A percentile compares a stretch with the other conserved stretches of the same genome.
Evolutionary conservation across 2,113 vertebrate genomes (phyloP).

Genomic region (Bujurquina vittata): DNA sequence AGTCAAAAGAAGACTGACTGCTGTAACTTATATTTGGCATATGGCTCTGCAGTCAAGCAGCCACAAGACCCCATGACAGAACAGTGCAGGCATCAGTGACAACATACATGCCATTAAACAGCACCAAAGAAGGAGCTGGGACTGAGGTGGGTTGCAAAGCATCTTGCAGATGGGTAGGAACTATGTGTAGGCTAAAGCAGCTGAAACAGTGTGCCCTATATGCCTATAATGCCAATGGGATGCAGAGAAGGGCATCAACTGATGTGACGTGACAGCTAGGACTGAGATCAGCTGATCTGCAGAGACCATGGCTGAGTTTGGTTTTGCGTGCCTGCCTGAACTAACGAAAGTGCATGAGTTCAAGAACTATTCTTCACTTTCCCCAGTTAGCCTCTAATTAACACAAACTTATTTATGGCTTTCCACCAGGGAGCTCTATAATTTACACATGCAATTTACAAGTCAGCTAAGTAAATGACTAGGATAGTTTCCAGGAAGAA

Average conservation of each 20-base stretch:
- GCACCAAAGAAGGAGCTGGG: not conserved
- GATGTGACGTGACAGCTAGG: too few species aligned
- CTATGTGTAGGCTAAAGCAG: not conserved
- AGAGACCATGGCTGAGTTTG: not conserved
- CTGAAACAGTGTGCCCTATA: not conserved
- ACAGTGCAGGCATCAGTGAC: not conserved
- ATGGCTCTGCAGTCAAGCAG: not conserved
- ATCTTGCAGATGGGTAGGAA: not conserved
- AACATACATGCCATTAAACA: not conserved
- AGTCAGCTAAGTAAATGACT: too few species aligned
- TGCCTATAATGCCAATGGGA: not conserved
- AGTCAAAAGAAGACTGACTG: not conserved
- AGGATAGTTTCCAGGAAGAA: too few species aligned
- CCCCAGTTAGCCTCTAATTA: not conserved
- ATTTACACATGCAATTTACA: too few species aligned
- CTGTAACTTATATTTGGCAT: not conserved
- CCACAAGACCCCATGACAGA: not conserved
- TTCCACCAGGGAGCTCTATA: not conserved
- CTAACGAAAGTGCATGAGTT: not conserved
- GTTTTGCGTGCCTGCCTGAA: not conserved
- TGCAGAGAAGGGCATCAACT: not conserved
- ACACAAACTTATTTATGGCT: not conserved
- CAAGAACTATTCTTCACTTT: not conserved
- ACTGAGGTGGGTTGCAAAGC: not conserved
- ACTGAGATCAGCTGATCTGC: not conserved